Percentiles rank a stretch among this genome's conserved stretches.
phyloP scores from a whole-genome alignment of 37 sponge, comb jelly and placozoan species.

The Eunapius fragilis region DNA sequence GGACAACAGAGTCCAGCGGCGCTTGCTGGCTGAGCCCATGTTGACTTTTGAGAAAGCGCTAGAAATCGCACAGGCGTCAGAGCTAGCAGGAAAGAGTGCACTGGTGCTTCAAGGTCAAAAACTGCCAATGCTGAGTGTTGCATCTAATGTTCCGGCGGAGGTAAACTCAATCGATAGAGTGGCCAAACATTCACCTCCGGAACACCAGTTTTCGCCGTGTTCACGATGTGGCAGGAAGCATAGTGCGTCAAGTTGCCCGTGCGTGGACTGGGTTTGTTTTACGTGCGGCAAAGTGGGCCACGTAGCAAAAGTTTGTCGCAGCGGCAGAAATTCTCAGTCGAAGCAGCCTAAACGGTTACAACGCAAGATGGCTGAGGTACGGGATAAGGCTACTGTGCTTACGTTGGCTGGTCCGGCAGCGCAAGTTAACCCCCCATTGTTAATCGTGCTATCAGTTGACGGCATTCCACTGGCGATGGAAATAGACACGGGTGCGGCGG shows the following conservation, averaged over 20 bases:
- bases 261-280: not conserved
- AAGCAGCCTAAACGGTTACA: not conserved
- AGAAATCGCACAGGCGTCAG: constrained; percentile 5
- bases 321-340: not conserved
- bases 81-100: constrained; percentile 32
- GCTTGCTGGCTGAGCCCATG: not conserved
- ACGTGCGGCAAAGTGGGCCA: not conserved
- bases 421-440: too few relatives aligned
- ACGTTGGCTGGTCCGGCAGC: too few relatives aligned
- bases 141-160: not conserved
- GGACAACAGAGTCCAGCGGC: constrained; percentile 5
- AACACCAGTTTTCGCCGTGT: not conserved
- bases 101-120: not conserved
- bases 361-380: not conserved
- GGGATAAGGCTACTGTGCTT: too few relatives aligned
- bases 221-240: not conserved
- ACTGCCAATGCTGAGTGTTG: not conserved
- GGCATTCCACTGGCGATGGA: too few relatives aligned
- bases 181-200: not conserved
- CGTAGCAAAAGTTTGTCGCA: not conserved
- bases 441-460: too few relatives aligned
- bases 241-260: too few relatives aligned
- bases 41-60: constrained; percentile 18
- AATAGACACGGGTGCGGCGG: too few relatives aligned
- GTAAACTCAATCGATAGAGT: too few relatives aligned